These are phyloP conservation scores for Struthio camelus DNA, from an alignment of 2,113 vertebrate genomes.

Conservation along the genomic window DNA sequence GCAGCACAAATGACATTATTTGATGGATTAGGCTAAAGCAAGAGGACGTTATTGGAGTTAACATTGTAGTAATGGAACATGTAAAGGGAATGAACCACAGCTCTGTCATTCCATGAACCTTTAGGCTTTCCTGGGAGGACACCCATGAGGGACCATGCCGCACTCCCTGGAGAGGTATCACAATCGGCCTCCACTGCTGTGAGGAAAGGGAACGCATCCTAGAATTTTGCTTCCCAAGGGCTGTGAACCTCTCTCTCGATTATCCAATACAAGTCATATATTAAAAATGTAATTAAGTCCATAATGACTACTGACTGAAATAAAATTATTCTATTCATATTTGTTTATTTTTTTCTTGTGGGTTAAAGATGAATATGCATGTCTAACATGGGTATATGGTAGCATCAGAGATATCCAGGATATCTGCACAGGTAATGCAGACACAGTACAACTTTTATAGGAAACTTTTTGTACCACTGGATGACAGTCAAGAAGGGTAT, in stretches of 20 bases:
- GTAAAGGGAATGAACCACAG: not conserved
- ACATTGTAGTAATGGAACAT: not conserved
- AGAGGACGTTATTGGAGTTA: not conserved
- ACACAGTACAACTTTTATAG: not conserved
- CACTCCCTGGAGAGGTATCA: not conserved
- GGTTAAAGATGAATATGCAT: not conserved
- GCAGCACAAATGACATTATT: not conserved
- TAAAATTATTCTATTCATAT: not conserved
- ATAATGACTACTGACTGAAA: not conserved
- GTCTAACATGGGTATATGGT: not conserved
- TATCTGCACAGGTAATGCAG: not conserved
- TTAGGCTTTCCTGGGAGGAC: not conserved
- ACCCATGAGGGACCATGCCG: not conserved
- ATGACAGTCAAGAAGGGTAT: not conserved
- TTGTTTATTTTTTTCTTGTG: not conserved
- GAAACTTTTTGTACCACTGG: not conserved
- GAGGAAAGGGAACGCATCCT: not conserved
- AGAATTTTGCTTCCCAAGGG: not conserved
- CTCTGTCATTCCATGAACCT: accelerated
- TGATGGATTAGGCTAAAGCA: not conserved
- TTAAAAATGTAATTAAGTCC: not conserved
- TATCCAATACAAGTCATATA: not conserved
- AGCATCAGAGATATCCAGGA: not conserved
- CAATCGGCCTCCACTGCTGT: not conserved
- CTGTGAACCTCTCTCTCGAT: not conserved